Evolutionary conservation across 1,140 invertebrate species (phyloP), one percentile per base, ranked within the genome.

Genomic region (Tetramorium parvispinum): DNA sequence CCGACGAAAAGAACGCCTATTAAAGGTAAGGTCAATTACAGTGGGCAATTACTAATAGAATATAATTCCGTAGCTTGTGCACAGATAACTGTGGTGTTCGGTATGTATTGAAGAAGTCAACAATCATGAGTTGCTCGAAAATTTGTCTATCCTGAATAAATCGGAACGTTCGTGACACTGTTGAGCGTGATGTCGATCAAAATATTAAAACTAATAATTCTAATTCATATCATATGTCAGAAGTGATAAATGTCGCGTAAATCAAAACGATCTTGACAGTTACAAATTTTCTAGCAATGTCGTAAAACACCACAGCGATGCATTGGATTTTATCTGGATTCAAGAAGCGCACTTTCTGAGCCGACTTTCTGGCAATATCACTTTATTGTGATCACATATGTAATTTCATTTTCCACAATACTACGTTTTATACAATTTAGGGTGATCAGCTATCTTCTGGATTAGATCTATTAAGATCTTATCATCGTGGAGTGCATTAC

Each of bases 1-100:
- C 97, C 97, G 37, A 96, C 96, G 27, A 98, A 98, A 95, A 95
- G 97, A 85, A 97, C 97, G 4, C 97, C 97, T 27, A 98, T 98
- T 21, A 97, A 97, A 96, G 97, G 97, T 97, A 95, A 92, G 93
- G 82, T 88, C 90, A 87, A 89, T 93, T 93, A 91, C 82, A 91
- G 91, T 92, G 88, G 86, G 88, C 91, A 87, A 90, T 91, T 92
- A 95, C 94, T 95, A 95, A 95, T 94, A 94, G 93, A 93, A 92
- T 93, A 92, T 91, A 94, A 95, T 95, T 95, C 94, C 94, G 95
- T 95, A 95, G 95, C 95, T 93, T 92, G 93, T 93, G 93, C 94
- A 94, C 93, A 92, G 91, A 93, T 91, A 75, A 93, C 92, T 94
- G 92, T 94, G 91, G 92, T 94, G 88, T 91, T 90, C 91, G 94